Conservation (phyloP, 2,888 invertebrate species). For the Vesta saturnalis region DNA sequence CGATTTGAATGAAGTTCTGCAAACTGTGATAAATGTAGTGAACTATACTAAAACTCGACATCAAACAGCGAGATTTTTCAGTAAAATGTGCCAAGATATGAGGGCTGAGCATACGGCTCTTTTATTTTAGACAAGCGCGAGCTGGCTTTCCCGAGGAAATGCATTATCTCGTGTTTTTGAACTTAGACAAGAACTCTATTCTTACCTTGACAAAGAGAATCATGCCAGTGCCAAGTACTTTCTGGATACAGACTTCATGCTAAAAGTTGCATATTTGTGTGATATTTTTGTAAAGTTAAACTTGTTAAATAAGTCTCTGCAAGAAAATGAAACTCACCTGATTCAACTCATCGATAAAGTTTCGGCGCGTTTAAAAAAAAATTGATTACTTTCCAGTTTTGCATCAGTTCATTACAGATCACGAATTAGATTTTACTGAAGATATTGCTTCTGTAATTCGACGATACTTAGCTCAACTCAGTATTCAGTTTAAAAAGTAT, state of each 20-base stretch:
- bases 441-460: too few species aligned
- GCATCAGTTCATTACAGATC: too few species aligned
- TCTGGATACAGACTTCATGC: not conserved
- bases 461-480: too few species aligned
- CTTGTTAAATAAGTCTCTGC: not conserved
- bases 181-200: slow-evolving; percentile 29
- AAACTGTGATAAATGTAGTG: too few species aligned
- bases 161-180: slow-evolving; percentile 34
- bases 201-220: not conserved
- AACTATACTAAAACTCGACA: too few species aligned
- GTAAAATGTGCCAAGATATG: slow-evolving; percentile 7
- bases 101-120: slow-evolving; percentile 13
- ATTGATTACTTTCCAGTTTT: too few species aligned
- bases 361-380: not conserved
- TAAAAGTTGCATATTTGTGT: not conserved
- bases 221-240: not conserved
- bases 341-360: not conserved
- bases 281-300: not conserved
- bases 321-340: not conserved
- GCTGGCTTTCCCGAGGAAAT: slow-evolving; percentile 36
- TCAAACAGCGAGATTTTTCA: too few species aligned
- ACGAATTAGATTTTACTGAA: too few species aligned
- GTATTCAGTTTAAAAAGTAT: too few species aligned
- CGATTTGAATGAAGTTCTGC: too few species aligned
- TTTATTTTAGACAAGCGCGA: slow-evolving; percentile 15